phyloP scores from a whole-genome alignment of 2,797 vertebrate genomes.

The Xiphorhynchus erythropygius region DNA sequence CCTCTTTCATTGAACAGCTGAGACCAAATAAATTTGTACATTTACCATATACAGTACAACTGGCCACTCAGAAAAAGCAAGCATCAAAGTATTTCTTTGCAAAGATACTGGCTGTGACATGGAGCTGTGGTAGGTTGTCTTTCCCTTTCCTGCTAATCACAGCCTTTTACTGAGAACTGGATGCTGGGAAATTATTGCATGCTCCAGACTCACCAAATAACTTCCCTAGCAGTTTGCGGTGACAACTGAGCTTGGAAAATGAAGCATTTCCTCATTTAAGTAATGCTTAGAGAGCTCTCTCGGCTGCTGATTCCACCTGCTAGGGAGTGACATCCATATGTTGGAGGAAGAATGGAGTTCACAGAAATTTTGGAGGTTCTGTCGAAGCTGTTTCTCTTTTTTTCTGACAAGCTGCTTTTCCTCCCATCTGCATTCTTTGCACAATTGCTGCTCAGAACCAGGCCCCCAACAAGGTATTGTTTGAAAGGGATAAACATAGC shows the following conservation, averaged over 20 bases:
- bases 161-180: background rate
- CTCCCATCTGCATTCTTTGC: background rate
- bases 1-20: background rate
- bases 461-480: conserved; percentile 50
- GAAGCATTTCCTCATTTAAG: background rate
- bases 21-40: background rate
- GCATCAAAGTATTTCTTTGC: background rate
- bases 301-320: background rate
- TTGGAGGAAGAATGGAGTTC: background rate
- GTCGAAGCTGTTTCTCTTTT: background rate
- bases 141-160: background rate
- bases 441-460: conserved; percentile 14
- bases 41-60: background rate
- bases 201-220: background rate
- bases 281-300: background rate
- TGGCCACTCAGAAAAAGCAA: background rate
- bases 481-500: conserved; percentile 59
- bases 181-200: background rate
- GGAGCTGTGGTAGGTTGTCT: background rate
- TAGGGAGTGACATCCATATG: background rate
- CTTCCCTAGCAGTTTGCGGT: background rate
- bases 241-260: background rate
- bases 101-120: background rate
- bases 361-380: conserved; percentile 7
- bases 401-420: conserved; percentile 22